Evolutionary conservation across 1,140 invertebrate species (phyloP).

Genomic region (Teleogryllus occipitalis): DNA sequence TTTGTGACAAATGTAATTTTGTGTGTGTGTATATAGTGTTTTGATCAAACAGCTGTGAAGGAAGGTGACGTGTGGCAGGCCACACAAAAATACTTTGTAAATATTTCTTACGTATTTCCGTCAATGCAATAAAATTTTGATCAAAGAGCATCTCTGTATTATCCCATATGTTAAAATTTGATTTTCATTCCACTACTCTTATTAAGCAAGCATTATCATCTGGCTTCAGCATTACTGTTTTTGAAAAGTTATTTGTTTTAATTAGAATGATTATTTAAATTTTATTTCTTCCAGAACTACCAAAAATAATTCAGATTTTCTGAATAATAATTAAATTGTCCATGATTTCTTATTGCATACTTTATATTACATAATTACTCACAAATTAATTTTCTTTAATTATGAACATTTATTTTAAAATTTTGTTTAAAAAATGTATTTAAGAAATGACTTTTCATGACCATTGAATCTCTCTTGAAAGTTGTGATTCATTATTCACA

Average conservation of each 20-base stretch:
- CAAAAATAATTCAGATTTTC: neutral
- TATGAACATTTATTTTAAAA: too few relatives aligned
- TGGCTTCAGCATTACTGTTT: too few relatives aligned
- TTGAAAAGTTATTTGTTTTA: too few relatives aligned
- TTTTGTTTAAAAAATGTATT: too few relatives aligned
- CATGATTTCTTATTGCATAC: too few relatives aligned
- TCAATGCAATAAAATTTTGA: too few relatives aligned
- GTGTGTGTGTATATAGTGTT: neutral
- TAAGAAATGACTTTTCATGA: too few relatives aligned
- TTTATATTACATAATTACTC: too few relatives aligned
- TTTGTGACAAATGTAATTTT: neutral
- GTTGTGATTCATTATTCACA: too few relatives aligned
- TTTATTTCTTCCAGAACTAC: neutral
- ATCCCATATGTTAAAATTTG: neutral
- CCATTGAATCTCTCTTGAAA: too few relatives aligned
- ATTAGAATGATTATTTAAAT: neutral
- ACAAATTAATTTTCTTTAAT: too few relatives aligned
- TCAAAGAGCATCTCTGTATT: neutral
- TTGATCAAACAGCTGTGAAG: neutral
- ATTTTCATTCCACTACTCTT: neutral
- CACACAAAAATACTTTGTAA: neutral
- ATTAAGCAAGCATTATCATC: too few relatives aligned
- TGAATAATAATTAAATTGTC: neutral
- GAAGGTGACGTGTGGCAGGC: neutral
- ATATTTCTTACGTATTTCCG: neutral